Evolutionary conservation across 2,113 vertebrate genomes (phyloP), one percentile per base, ranked within the genome.

Genomic region (Setophaga petechia): DNA sequence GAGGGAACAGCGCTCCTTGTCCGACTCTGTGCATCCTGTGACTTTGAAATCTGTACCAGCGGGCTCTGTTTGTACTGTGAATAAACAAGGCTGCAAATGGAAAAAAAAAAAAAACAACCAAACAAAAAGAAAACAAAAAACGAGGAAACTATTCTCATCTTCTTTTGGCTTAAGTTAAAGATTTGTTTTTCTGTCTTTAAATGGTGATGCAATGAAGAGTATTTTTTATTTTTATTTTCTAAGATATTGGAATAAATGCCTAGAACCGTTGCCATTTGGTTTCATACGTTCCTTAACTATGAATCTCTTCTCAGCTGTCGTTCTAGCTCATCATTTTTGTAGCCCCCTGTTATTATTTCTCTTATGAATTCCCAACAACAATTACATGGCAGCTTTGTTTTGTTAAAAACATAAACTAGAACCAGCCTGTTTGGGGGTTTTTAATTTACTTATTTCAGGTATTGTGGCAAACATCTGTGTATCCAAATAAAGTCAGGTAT

Each of bases 201-300:
- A 79, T 90, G 68, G 82, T 79, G 69, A 76, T 89, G 85, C 67
- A 74, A 92, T 77, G 19, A 92, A 66, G 79, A 73, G 12, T 82
- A 62, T 72, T 79, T 91, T 85, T 94, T 77, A 20, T 85, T 95
- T 92, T 90, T 81, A 10, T 94, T 97, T 94, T 86, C 47, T 54
- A 87, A 85, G 94, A 83, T 78, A 14, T 9, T 85, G 92, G 89
- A 96, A 96, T 94, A 84, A 96, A 96, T 90, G 46, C 75, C 63
- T 95, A 63, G 71, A 96, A 89, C 69, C 20, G 75, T 91, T 88
- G 78, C 85, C 80, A 58, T 86, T 69, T 37, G 31, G 59, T 87
- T 86, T 93, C 74, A 89, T 67, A 92, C 77, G 72, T 90, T 96
- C 89, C 89, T 91, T 94, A 95, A 83, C 79, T 62, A 47, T 5